Conservation (phyloP, 2,888 invertebrate species). For the Ophion obscuratus region DNA sequence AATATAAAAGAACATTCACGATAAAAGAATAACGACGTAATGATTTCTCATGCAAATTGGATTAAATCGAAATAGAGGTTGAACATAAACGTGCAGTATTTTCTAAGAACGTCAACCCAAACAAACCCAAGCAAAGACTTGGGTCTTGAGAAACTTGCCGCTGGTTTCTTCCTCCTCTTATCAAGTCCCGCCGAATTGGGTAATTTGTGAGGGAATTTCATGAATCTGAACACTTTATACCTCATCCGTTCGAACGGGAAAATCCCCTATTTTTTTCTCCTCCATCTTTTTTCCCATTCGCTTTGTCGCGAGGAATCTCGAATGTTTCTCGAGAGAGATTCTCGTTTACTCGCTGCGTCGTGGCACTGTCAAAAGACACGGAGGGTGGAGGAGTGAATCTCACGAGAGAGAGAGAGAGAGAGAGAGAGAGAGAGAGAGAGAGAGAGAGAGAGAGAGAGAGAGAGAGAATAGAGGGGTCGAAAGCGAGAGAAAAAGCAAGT, state of each 20-base stretch:
- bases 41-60: no score
- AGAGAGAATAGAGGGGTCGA: slow-evolving; percentile 21
- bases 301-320: slow-evolving; percentile 26
- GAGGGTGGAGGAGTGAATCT: slow-evolving; percentile 4
- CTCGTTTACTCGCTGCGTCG: slow-evolving; percentile 71
- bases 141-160: no score
- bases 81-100: no score
- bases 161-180: no score
- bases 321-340: slow-evolving; percentile 60
- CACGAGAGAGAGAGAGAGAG: slow-evolving; percentile 14
- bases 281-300: neutral
- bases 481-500: slow-evolving; percentile 44
- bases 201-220: neutral
- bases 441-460: slow-evolving; percentile 17
- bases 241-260: neutral
- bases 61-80: no score
- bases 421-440: slow-evolving; percentile 7
- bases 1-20: no score
- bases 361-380: slow-evolving; percentile 51
- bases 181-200: no score
- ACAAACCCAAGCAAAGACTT: no score
- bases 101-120: no score
- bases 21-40: no score
- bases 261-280: slow-evolving; percentile 20
- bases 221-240: slow-evolving; percentile 11